These are phyloP conservation scores for Laothoe populi DNA, from an alignment of 2,888 invertebrate species.

Conservation along the genomic window DNA sequence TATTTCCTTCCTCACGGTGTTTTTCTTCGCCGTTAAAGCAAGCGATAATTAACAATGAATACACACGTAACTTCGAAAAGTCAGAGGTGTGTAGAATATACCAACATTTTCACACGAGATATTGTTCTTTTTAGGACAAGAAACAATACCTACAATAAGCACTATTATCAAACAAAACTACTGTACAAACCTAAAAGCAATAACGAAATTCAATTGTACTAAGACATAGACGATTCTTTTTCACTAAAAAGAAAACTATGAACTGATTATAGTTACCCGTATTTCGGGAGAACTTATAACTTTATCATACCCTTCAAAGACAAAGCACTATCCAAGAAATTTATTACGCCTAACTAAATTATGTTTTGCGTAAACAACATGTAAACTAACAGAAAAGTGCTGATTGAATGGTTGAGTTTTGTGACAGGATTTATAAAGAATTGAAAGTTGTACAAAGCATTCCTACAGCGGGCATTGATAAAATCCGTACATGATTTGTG, in stretches of 20 bases:
- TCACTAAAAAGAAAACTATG: slow-evolving; percentile 17
- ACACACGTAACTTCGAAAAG: too few relatives aligned
- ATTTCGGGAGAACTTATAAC: slow-evolving; percentile 14
- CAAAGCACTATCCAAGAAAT: not conserved
- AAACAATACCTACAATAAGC: not conserved
- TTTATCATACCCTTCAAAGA: slow-evolving; percentile 17
- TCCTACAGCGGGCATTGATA: slow-evolving; percentile 27
- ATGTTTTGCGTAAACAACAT: slow-evolving; percentile 14
- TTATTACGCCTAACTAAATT: not conserved
- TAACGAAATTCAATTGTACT: slow-evolving; percentile 12
- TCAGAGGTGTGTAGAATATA: too few relatives aligned
- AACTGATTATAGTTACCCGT: not conserved
- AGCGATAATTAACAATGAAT: too few relatives aligned
- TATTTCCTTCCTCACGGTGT: too few relatives aligned
- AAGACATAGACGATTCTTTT: not conserved
- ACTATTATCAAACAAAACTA: not conserved
- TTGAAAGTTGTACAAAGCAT: slow-evolving; percentile 24
- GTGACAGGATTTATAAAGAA: slow-evolving; percentile 24
- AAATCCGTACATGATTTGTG: slow-evolving; percentile 20
- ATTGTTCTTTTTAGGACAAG: not conserved
- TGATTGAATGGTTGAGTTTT: slow-evolving; percentile 26
- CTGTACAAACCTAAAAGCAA: not conserved
- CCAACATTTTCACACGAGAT: too few relatives aligned
- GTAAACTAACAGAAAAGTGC: slow-evolving; percentile 22
- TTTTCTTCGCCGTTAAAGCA: too few relatives aligned